Evolutionary conservation across 2,888 invertebrate species (phyloP).

Genomic region (Oscheius sp.): DNA sequence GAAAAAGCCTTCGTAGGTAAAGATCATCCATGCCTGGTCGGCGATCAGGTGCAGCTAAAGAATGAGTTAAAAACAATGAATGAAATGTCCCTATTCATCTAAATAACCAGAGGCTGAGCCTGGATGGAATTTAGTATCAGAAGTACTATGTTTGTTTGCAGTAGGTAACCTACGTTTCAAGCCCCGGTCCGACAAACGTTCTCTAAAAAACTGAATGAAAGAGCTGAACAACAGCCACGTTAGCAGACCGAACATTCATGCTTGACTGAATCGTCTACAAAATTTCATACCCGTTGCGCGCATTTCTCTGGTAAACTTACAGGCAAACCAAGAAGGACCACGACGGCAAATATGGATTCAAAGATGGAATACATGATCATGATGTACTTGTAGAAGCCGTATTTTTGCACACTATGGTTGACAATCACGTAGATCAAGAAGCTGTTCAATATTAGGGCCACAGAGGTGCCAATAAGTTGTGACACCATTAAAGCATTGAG

Average conservation of each 20-base stretch:
- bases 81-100: too few species aligned
- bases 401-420: background rate
- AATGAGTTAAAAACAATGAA: too few species aligned
- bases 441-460: slow-evolving; percentile 1
- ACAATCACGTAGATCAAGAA: slow-evolving; percentile 1
- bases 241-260: too few species aligned
- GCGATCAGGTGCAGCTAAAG: slow-evolving; percentile 7
- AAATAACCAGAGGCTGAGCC: too few species aligned
- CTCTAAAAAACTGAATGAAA: too few species aligned
- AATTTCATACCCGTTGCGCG: too few species aligned
- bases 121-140: too few species aligned
- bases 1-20: slow-evolving; percentile 1
- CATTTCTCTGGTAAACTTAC: background rate
- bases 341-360: background rate
- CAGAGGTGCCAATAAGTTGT: background rate
- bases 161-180: too few species aligned
- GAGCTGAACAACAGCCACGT: too few species aligned
- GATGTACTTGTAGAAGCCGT: slow-evolving; percentile 14
- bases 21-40: slow-evolving; percentile 7
- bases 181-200: too few species aligned
- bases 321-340: background rate
- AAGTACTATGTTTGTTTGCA: too few species aligned
- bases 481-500: background rate
- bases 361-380: slow-evolving; percentile 8
- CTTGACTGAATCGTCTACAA: too few species aligned